These are phyloP conservation scores for Coracias cyanogaster DNA, from an alignment of 2,797 vertebrate genomes.

Conservation along the genomic window DNA sequence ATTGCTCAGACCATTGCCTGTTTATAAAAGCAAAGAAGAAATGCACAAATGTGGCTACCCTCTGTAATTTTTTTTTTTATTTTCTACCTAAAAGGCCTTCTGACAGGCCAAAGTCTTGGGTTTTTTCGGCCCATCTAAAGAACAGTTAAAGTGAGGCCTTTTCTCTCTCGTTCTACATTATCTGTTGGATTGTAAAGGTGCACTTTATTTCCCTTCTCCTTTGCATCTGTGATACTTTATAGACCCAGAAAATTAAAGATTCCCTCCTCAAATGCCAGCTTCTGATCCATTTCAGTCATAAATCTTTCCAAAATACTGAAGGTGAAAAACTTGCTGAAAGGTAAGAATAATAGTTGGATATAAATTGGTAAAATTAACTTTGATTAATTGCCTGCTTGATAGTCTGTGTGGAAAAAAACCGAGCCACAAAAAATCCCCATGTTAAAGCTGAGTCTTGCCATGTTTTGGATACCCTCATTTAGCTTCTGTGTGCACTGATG, in stretches of 20 bases:
- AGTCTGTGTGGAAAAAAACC: background rate
- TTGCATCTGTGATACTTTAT: background rate
- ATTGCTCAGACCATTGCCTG: background rate
- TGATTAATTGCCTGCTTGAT: background rate
- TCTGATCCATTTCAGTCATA: background rate
- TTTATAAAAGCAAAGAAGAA: background rate
- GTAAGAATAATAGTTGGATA: background rate
- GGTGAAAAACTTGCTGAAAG: background rate
- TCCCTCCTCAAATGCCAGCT: background rate
- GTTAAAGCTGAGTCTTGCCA: background rate
- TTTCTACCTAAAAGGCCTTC: background rate
- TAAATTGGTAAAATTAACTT: background rate
- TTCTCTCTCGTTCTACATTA: background rate
- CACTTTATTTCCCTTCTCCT: background rate
- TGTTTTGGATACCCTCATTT: background rate
- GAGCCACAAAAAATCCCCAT: background rate
- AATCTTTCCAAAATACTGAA: background rate
- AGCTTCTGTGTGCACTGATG: rapidly evolving
- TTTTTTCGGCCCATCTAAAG: background rate
- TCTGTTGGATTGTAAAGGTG: background rate
- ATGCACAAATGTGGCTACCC: background rate
- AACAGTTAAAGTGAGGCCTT: background rate
- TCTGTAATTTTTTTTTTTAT: background rate
- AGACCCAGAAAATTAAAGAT: background rate
- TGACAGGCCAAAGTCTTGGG: background rate